Base-by-base conservation (phyloP, 2,888 invertebrate species). In the Harpagoxenus sublaevis region DNA sequence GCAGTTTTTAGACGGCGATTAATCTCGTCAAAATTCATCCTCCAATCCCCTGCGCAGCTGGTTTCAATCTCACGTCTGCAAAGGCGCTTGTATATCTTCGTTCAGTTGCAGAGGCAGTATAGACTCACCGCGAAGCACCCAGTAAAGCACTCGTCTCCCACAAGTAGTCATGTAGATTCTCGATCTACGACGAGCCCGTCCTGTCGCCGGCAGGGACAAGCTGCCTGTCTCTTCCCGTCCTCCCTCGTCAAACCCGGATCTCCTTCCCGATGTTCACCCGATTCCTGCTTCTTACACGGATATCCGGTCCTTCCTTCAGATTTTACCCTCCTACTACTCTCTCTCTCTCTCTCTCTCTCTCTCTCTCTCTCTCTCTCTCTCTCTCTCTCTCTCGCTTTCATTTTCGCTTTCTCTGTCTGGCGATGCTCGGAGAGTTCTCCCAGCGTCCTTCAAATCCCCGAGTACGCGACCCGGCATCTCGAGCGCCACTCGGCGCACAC, bases 131-230 rank as follows among this genome's bases (percentile, higher is more conserved):
- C 39, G 35, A 48, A 77, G 28, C 39, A 65, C 39, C 28, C 28
- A 3, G 42, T 45, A 48, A 65, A 65, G 42, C 65, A 65, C 42
- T n/a, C 60, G 28, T 35, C 23, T 66, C 42, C n/a, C 55, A 55
- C 55, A 55, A 78, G 55, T 65, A 65, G 55, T 78, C 78, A 55
- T 78, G 78, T 78, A 68, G 55, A 51, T 68, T 68, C 66, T 77
- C 77, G 28, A 66, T 53, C 78, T n/a, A 68, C 42, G 66, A 78
- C 39, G 55, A 78, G 28, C 39, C 18, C 53, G 53, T 66, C n/a
- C 42, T 66, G 68, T 78, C 68, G 66, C 78, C 68, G 42, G 53
- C n/a, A 78, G 78, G n/a, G 66, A 68, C 78, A 78, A 68, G 68
- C 55, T 42, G 53, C 42, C 71, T 55, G 45, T 71, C 86, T 73